phyloP scores from a whole-genome alignment of 2,888 invertebrate genomes.

The Cyaniris semiargus region DNA sequence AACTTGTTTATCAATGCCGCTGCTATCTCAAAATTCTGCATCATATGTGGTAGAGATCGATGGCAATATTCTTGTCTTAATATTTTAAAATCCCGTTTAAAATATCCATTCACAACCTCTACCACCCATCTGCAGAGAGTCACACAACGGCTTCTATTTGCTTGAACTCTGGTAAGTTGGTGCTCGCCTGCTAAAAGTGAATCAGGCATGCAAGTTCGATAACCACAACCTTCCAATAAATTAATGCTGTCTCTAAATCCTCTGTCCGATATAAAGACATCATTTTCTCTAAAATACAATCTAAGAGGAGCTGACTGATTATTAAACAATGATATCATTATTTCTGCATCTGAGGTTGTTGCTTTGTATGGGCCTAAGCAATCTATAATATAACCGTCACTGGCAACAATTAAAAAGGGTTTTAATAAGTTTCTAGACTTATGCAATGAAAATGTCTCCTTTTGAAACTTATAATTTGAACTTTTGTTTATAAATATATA shows the following conservation, averaged over 20 bases:
- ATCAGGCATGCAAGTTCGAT: conserved; percentile 35
- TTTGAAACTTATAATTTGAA: conserved; percentile 31
- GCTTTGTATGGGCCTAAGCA: conserved; percentile 36
- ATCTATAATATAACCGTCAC: conserved; percentile 35
- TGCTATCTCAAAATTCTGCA: conserved; percentile 37
- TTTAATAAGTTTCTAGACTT: conserved; percentile 19
- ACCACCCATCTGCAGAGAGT: conserved; percentile 38
- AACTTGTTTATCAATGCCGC: conserved; percentile 37
- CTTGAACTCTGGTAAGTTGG: conserved; percentile 37
- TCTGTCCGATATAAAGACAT: conserved; percentile 33
- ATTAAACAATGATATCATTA: conserved; percentile 36
- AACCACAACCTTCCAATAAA: conserved; percentile 27
- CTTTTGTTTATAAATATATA: conserved; percentile 32
- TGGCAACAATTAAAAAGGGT: conserved; percentile 28
- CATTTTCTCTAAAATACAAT: conserved; percentile 32
- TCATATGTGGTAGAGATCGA: conserved; percentile 9
- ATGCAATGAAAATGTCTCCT: conserved; percentile 10
- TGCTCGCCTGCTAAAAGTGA: conserved; percentile 34
- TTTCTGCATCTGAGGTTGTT: conserved; percentile 37
- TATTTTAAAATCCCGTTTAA: conserved; percentile 38
- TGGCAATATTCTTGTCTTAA: conserved; percentile 38
- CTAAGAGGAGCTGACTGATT: conserved; percentile 24
- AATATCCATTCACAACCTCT: conserved; percentile 33
- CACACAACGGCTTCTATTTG: conserved; percentile 37
- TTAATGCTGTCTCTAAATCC: neutral